Base-by-base conservation (phyloP, 1,140 invertebrate species). In the Panagrolaimus sp. region DNA sequence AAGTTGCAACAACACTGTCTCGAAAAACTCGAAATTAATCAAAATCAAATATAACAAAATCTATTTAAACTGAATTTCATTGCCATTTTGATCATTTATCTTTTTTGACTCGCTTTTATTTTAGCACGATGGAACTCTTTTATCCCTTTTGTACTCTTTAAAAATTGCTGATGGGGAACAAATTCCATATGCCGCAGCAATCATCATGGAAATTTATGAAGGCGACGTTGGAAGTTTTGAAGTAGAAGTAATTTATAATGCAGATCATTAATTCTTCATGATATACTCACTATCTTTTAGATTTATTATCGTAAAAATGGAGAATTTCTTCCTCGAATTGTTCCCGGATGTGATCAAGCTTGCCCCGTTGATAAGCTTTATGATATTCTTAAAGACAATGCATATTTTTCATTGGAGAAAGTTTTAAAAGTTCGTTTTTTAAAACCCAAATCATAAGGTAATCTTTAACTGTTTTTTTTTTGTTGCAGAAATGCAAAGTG, bases 31-130 rank as follows among this genome's bases (percentile, higher is more conserved):
- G n/a, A n/a, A n/a, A n/a, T n/a, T n/a, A n/a, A n/a, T n/a, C n/a
- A n/a, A n/a, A n/a, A n/a, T 28, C 88, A 91, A 78, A 85, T 88
- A 69, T 92, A 92, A 88, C 87, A 91, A 77, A 82, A 86, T 0
- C 84, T 88, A 55, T 84, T 95, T 52, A 78, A 84, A 0, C 96
- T 93, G 93, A 90, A 91, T 76, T 92, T 93, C 0, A 89, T 95
- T 76, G 90, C 92, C 0, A 88, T 95, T n/a, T 89, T 91, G 83
- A 89, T 89, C 5, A 83, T 26, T 9, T 66, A 15, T 17, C 8
- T 47, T 14, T 21, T 10, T 15, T n/a, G 26, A 52, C 28, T 66
- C 4, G 12, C n/a, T n/a, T 24, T 52, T n/a, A 10, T 58, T 70
- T 55, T 32, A 70, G 69, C 70, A 71, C 46, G 70, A 71, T 43